A percentile compares a stretch with the other conserved stretches of the same genome.
Evolutionary conservation across 2,888 invertebrate species (phyloP).

Genomic region (Leptinotarsa rubiginosa): DNA sequence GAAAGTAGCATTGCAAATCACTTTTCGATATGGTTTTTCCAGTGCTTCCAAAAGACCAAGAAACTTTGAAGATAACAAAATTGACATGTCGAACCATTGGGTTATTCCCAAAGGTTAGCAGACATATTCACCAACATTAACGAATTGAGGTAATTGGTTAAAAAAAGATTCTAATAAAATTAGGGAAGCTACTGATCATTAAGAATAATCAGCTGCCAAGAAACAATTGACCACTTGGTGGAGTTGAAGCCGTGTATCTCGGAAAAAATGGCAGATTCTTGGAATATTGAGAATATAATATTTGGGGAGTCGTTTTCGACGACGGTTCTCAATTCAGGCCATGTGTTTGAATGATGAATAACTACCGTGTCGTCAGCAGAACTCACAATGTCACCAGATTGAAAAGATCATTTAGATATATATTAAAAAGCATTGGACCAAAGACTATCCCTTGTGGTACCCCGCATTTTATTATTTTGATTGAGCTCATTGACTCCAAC

Average conservation of each 20-base stretch:
- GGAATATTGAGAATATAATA: too few relatives aligned
- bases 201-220: background rate
- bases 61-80: background rate
- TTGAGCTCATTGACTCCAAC: too few relatives aligned
- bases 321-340: too few relatives aligned
- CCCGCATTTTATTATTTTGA: fast-evolving
- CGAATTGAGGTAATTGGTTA: background rate
- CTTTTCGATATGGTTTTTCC: too few relatives aligned
- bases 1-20: slow-evolving; percentile 22
- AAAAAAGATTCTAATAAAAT: background rate
- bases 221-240: slow-evolving; percentile 21
- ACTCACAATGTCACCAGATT: too few relatives aligned
- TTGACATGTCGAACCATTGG: slow-evolving; percentile 1
- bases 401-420: too few relatives aligned
- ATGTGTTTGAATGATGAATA: too few relatives aligned
- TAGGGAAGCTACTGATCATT: background rate
- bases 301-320: too few relatives aligned
- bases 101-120: background rate
- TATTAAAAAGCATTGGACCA: too few relatives aligned
- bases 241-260: slow-evolving; percentile 2
- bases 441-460: too few relatives aligned
- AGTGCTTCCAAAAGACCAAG: too few relatives aligned
- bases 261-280: slow-evolving; percentile 20
- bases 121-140: slow-evolving; percentile 7
- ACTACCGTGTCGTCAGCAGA: too few relatives aligned